These are phyloP conservation scores for Teleiodes luculella DNA, from an alignment of 2,888 invertebrate species.

Conservation along the genomic window DNA sequence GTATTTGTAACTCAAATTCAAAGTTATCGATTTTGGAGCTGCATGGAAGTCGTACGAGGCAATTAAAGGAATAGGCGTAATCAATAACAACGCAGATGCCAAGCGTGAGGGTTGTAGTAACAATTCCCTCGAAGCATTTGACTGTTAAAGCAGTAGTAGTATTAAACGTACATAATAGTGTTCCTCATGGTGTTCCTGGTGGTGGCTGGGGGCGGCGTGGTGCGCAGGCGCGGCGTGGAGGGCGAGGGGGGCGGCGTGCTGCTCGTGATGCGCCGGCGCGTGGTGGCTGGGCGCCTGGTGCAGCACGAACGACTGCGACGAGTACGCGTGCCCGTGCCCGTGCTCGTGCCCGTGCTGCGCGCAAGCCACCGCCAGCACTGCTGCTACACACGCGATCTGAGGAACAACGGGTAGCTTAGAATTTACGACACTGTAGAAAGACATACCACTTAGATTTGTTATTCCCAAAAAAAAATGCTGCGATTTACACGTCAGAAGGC, in stretches of 20 bases:
- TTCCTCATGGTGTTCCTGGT: constrained; percentile 29
- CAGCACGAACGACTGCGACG: constrained; percentile 42
- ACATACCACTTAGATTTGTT: too few relatives aligned
- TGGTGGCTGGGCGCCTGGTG: constrained; percentile 29
- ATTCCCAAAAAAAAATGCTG: not conserved
- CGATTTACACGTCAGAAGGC: too few relatives aligned
- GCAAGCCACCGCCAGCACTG: constrained; percentile 10
- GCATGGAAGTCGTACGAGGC: too few relatives aligned
- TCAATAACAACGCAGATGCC: too few relatives aligned
- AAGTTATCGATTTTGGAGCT: too few relatives aligned
- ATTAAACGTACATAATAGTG: constrained; percentile 25
- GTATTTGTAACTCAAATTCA: too few relatives aligned
- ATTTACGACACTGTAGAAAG: not conserved
- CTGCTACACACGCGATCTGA: constrained; percentile 10
- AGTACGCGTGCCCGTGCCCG: constrained; percentile 23
- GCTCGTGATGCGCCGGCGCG: constrained; percentile 27
- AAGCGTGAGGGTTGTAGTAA: too few relatives aligned
- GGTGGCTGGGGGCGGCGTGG: constrained; percentile 10
- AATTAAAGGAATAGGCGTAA: too few relatives aligned
- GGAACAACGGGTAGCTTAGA: not conserved
- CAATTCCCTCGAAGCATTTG: too few relatives aligned
- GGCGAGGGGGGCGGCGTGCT: constrained; percentile 30
- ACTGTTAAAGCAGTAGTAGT: too few relatives aligned
- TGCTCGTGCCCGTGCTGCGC: constrained; percentile 16
- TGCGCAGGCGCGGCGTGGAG: constrained; percentile 21